Conservation (phyloP, 2,113 vertebrate genomes). For the Theropithecus gelada region DNA sequence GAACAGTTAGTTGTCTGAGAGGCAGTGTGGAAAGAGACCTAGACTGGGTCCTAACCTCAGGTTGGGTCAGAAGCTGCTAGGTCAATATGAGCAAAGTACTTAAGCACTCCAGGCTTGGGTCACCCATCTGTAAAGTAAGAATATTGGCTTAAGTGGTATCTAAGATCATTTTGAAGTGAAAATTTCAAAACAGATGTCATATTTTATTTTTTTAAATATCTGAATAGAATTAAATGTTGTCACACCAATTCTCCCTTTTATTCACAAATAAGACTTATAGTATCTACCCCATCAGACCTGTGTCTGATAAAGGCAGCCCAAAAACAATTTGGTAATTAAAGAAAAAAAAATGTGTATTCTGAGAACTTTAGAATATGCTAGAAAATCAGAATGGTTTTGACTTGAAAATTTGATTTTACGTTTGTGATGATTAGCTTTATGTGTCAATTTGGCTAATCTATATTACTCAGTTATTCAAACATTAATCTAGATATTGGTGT, state of each 20-base stretch:
- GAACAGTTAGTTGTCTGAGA: not conserved
- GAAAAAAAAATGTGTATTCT: not conserved
- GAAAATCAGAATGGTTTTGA: not conserved
- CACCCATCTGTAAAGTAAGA: not conserved
- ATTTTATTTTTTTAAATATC: not conserved
- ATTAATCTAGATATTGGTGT: not conserved
- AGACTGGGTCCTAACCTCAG: not conserved
- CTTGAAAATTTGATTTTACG: not conserved
- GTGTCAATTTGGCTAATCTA: not conserved
- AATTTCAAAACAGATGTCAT: not conserved
- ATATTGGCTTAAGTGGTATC: not conserved
- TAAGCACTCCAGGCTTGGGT: not conserved
- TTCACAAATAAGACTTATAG: not conserved
- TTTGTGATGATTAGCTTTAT: not conserved
- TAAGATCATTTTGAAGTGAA: slow-evolving; percentile 23
- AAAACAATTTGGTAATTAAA: not conserved
- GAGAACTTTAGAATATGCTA: not conserved
- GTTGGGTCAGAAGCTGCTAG: not conserved
- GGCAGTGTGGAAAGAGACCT: not conserved
- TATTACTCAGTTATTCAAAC: not conserved
- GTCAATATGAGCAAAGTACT: not conserved
- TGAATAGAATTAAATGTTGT: not conserved
- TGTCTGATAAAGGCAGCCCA: not conserved
- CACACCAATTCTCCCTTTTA: not conserved
- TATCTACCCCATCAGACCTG: not conserved